Evolutionary conservation across 2,797 vertebrate species (phyloP).

Genomic region (Macropodus opercularis): DNA sequence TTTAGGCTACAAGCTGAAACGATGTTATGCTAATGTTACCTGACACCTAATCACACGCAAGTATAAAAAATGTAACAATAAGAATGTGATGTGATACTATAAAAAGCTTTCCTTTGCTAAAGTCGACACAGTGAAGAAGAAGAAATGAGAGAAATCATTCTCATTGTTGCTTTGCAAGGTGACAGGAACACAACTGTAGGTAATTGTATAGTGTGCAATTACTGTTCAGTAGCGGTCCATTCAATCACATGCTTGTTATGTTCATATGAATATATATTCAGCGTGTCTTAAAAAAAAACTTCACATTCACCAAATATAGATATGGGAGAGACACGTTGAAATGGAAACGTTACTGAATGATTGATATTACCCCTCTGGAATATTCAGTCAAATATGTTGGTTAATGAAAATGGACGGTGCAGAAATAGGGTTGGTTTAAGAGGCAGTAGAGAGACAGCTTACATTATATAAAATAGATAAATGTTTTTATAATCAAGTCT

Average conservation of each 20-base stretch:
- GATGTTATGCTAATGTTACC: background rate
- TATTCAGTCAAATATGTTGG: conserved; percentile 49
- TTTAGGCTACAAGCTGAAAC: background rate
- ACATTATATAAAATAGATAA: conserved; percentile 30
- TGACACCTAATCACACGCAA: background rate
- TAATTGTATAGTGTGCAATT: conserved; percentile 65
- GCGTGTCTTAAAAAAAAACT: conserved; percentile 39
- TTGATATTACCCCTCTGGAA: conserved; percentile 47
- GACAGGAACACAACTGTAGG: conserved; percentile 33
- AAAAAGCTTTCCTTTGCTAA: too few species aligned
- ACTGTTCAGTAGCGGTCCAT: conserved; percentile 50
- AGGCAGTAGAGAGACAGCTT: conserved; percentile 23
- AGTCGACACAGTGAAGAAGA: background rate
- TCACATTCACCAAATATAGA: conserved; percentile 46
- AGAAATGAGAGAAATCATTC: conserved; percentile 14
- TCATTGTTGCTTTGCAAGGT: conserved; percentile 24
- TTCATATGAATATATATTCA: conserved; percentile 61
- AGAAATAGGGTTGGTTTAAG: conserved; percentile 35
- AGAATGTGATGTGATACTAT: too few species aligned
- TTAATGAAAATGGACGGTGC: conserved; percentile 57
- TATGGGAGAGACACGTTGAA: conserved; percentile 49
- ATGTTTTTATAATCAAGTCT: conserved; percentile 27
- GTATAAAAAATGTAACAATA: too few species aligned
- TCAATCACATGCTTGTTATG: conserved; percentile 58
- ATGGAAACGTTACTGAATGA: conserved; percentile 60